Conservation (phyloP, 2,797 vertebrate genomes). For the Crenuchus spilurus region DNA sequence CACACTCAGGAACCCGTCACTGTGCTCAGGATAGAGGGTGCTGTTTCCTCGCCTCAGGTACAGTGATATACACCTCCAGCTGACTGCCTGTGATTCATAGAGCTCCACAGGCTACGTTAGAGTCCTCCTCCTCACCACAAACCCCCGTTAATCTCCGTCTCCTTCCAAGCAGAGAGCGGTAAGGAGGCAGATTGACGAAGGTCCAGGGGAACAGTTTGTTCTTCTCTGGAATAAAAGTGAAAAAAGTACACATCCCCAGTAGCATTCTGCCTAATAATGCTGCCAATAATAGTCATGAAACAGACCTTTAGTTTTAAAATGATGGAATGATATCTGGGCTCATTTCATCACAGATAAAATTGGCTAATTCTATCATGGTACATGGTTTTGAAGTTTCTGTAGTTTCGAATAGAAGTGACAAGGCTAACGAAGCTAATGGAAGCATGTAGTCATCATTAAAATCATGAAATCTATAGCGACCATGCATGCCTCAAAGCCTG, state of each 20-base stretch:
- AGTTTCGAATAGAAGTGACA: no score
- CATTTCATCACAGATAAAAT: no score
- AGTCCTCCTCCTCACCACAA: background rate
- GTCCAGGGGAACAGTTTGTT: conserved; percentile 25
- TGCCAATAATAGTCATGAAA: background rate
- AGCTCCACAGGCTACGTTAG: background rate
- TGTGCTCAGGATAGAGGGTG: conserved; percentile 46
- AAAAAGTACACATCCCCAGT: background rate
- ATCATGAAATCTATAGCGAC: no score
- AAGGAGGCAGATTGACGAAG: background rate
- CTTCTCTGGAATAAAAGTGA: background rate
- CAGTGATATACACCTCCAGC: conserved; percentile 1
- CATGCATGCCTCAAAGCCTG: no score
- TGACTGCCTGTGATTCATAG: conserved; percentile 29
- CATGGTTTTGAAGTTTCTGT: no score
- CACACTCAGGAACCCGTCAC: background rate
- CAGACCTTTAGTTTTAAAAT: background rate
- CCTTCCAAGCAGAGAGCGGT: background rate
- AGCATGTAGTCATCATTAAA: no score
- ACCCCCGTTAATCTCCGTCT: conserved; percentile 1
- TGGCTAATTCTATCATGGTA: no score
- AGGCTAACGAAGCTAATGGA: no score
- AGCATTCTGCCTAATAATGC: conserved; percentile 7
- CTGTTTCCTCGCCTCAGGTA: conserved; percentile 46
- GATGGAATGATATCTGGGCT: background rate